These are phyloP conservation scores for Trissolcus japonicus DNA, from an alignment of 2,888 invertebrate species.

Conservation along the genomic window DNA sequence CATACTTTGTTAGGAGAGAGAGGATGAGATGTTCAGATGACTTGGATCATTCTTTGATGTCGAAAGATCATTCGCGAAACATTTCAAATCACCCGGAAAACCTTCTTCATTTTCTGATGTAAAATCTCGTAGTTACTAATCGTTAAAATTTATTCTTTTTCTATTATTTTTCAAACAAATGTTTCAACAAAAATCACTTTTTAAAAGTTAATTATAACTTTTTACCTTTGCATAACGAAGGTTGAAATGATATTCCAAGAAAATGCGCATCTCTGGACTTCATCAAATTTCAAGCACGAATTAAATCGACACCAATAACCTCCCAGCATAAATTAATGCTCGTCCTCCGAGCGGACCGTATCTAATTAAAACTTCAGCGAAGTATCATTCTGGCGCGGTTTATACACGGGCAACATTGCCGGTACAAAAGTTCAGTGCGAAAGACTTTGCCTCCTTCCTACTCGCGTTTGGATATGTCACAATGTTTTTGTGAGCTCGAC, in stretches of 20 bases:
- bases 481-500: slow-evolving; percentile 28
- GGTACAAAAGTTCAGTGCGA: slow-evolving; percentile 48
- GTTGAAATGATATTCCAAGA: too few relatives aligned
- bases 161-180: too few relatives aligned
- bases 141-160: too few relatives aligned
- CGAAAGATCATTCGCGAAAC: too few relatives aligned
- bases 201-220: too few relatives aligned
- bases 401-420: slow-evolving; percentile 17
- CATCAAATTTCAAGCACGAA: neutral
- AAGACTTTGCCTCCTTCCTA: slow-evolving; percentile 36
- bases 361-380: slow-evolving; percentile 33
- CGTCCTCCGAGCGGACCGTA: slow-evolving; percentile 14
- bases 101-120: too few relatives aligned
- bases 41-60: too few relatives aligned
- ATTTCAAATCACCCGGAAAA: too few relatives aligned
- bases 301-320: slow-evolving; percentile 29
- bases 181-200: too few relatives aligned
- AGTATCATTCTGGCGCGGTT: slow-evolving; percentile 31
- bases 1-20: neutral
- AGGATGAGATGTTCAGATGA: neutral
- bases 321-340: slow-evolving; percentile 19
- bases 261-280: too few relatives aligned
- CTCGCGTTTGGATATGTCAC: slow-evolving; percentile 39
- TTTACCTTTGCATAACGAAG: too few relatives aligned
- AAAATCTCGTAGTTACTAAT: too few relatives aligned